Evolutionary conservation across 2,888 invertebrate species (phyloP).

Genomic region (Sarcophaga rosellei): DNA sequence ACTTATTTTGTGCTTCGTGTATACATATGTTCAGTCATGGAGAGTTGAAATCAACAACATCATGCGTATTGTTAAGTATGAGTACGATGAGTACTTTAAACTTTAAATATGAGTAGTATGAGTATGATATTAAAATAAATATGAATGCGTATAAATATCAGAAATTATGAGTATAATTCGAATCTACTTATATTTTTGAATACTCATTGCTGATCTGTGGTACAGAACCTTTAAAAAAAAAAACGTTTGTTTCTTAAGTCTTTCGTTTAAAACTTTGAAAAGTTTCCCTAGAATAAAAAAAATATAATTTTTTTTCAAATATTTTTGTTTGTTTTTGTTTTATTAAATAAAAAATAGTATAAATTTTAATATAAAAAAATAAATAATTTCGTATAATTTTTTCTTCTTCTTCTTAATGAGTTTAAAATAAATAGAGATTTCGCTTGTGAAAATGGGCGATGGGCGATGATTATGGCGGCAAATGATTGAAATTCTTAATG

Average conservation of each 20-base stretch:
- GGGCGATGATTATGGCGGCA: slow-evolving; percentile 57
- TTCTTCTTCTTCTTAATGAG: slow-evolving; percentile 7
- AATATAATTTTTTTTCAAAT: slow-evolving; percentile 7
- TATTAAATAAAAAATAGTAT: slow-evolving; percentile 32
- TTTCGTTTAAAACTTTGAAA: neutral
- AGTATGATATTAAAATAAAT: too few relatives aligned
- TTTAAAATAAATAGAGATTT: slow-evolving; percentile 27
- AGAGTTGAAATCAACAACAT: too few relatives aligned
- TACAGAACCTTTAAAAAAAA: neutral
- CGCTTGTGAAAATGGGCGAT: slow-evolving; percentile 35
- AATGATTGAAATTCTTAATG: slow-evolving; percentile 15
- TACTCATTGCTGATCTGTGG: too few relatives aligned
- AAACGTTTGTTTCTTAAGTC: slow-evolving; percentile 3
- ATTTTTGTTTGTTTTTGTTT: slow-evolving; percentile 34
- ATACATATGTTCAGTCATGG: too few relatives aligned
- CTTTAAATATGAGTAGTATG: too few relatives aligned
- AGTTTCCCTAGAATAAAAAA: neutral
- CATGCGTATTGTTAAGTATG: too few relatives aligned
- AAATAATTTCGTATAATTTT: slow-evolving; percentile 41
- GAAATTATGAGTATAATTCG: too few relatives aligned
- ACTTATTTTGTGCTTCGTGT: too few relatives aligned
- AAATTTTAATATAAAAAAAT: slow-evolving; percentile 26
- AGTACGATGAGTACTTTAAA: too few relatives aligned
- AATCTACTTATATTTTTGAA: too few relatives aligned
- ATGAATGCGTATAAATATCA: too few relatives aligned